Percentiles rank a stretch among this genome's conserved stretches.
Evolutionary conservation across 2,797 vertebrate species (phyloP).

Genomic region (Emydoidea blandingii): DNA sequence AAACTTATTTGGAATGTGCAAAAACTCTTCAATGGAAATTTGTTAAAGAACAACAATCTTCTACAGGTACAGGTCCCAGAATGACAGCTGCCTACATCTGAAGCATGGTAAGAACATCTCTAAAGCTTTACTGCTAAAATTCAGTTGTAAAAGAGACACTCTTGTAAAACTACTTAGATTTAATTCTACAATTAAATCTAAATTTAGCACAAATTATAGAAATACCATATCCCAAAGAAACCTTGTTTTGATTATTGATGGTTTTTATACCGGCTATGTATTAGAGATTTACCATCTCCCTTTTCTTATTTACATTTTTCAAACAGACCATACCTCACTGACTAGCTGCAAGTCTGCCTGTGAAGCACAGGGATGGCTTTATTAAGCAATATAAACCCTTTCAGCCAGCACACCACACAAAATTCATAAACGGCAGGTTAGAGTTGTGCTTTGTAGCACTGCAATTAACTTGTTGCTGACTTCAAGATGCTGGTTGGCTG

Average conservation of each 20-base stretch:
- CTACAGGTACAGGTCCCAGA: constrained; percentile 99
- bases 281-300: constrained; percentile 53
- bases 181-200: constrained; percentile 46
- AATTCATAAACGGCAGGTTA: not conserved
- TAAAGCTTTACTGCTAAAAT: constrained; percentile 81
- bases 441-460: not conserved
- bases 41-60: constrained; percentile 94
- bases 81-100: constrained; percentile 99
- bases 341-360: constrained; percentile 72
- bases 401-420: constrained; percentile 37
- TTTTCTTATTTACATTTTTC: constrained; percentile 16
- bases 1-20: constrained; percentile 80
- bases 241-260: constrained; percentile 60
- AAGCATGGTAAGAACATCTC: constrained; percentile 96
- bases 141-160: constrained; percentile 68
- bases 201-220: constrained; percentile 67
- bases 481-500: constrained; percentile 32
- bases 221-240: constrained; percentile 56
- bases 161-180: constrained; percentile 53
- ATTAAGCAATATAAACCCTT: constrained; percentile 5
- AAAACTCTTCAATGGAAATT: constrained; percentile 79
- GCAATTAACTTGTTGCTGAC: not conserved
- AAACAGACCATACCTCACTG: constrained; percentile 66
- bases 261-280: constrained; percentile 82
- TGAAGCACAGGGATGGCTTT: constrained; percentile 56